Evolutionary conservation across 1,140 invertebrate species (phyloP).

Genomic region (Carcinoscorpius rotundicauda): DNA sequence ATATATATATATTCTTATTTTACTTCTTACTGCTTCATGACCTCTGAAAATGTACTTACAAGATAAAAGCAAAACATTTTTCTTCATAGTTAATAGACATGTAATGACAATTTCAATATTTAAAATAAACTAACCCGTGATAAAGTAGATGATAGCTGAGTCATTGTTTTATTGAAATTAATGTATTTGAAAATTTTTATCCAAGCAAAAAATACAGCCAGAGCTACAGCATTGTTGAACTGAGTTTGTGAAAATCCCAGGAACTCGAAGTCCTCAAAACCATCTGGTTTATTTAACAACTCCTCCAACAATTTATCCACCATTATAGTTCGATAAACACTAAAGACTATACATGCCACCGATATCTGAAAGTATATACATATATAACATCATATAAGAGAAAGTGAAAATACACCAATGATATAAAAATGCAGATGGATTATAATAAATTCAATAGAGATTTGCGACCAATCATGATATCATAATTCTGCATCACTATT

Average conservation of each 20-base stretch:
- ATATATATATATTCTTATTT: too few relatives aligned
- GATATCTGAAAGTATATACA: constrained; percentile 23
- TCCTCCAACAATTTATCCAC: constrained; percentile 28
- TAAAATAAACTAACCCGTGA: constrained; percentile 31
- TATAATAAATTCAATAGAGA: too few relatives aligned
- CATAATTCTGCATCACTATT: too few relatives aligned
- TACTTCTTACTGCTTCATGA: too few relatives aligned
- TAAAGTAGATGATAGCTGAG: constrained; percentile 55
- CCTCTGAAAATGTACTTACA: too few relatives aligned
- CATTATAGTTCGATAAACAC: constrained; percentile 29
- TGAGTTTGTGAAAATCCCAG: constrained; percentile 41
- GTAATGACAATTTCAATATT: background rate
- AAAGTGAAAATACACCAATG: too few relatives aligned
- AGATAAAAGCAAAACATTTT: too few relatives aligned
- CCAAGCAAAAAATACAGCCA: constrained; percentile 48
- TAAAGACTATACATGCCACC: constrained; percentile 31
- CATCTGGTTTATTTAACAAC: constrained; percentile 34
- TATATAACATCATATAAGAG: too few relatives aligned
- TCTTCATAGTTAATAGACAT: too few relatives aligned
- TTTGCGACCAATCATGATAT: too few relatives aligned
- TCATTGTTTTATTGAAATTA: constrained; percentile 65
- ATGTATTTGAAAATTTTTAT: constrained; percentile 54
- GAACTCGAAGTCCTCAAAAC: constrained; percentile 38
- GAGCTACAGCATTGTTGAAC: constrained; percentile 43
- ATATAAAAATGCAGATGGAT: too few relatives aligned